Conservation (phyloP, 1,140 invertebrate genomes). For the Drosophila ohnishii region DNA sequence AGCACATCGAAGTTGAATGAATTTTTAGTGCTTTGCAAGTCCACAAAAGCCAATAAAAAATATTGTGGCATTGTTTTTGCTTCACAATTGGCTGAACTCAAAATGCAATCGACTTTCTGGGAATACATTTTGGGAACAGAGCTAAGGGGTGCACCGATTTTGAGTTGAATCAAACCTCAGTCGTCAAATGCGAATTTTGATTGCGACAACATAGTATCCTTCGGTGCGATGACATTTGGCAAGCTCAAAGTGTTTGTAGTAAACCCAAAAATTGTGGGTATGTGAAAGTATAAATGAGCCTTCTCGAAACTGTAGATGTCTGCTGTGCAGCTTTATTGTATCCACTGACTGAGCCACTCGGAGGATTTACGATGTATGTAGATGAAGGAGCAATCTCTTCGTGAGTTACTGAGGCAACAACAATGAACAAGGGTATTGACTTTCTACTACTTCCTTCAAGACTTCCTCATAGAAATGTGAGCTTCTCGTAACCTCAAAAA, state of each 20-base stretch:
- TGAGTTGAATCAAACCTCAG: not conserved
- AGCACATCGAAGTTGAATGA: constrained; percentile 21
- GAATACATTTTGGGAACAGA: constrained; percentile 7
- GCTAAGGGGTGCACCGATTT: not conserved
- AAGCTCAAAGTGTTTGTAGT: constrained; percentile 2
- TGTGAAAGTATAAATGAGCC: not conserved
- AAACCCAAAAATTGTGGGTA: not conserved
- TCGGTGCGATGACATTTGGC: not conserved
- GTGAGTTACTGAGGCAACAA: not conserved
- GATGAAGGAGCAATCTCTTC: too few relatives aligned
- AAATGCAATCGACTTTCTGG: constrained; percentile 16
- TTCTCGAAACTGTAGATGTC: too few relatives aligned
- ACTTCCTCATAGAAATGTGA: not conserved
- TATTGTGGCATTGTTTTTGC: constrained; percentile 26
- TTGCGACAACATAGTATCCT: constrained; percentile 2
- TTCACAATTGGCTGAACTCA: constrained; percentile 14
- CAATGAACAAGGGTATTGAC: not conserved
- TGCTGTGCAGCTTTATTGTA: not conserved
- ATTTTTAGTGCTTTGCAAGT: constrained; percentile 23
- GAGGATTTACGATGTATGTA: constrained; percentile 21
- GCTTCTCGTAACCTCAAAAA: not conserved
- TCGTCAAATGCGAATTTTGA: constrained; percentile 10
- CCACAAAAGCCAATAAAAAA: constrained; percentile 26
- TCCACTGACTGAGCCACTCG: not conserved
- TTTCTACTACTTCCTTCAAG: not conserved